Conservation (phyloP, 2,888 invertebrate species). For the Chironomus tentans region DNA sequence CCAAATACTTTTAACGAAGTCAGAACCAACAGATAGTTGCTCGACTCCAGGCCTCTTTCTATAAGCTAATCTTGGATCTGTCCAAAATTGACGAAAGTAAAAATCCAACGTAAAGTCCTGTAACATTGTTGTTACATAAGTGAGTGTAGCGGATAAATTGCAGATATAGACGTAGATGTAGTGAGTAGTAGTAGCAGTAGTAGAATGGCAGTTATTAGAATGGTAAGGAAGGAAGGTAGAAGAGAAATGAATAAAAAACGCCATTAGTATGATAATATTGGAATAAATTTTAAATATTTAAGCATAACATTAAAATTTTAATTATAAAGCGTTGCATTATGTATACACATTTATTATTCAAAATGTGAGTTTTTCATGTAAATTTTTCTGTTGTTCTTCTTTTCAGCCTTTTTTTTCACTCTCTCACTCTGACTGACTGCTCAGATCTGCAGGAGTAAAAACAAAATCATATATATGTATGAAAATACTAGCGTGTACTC, state of each 20-base stretch:
- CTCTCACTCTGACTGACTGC: background rate
- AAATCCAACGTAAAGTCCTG: slow-evolving; percentile 97
- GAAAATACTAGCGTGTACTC: background rate
- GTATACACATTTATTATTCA: slow-evolving; percentile 24
- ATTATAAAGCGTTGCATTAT: slow-evolving; percentile 21
- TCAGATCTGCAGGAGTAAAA: background rate
- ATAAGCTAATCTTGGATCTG: slow-evolving; percentile 90
- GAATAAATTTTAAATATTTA: slow-evolving; percentile 6
- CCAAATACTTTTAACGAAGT: slow-evolving; percentile 98
- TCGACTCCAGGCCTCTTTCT: slow-evolving; percentile 81
- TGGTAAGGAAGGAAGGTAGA: slow-evolving; percentile 12
- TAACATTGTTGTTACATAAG: background rate
- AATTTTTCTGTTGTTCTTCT: background rate
- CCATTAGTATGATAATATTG: slow-evolving; percentile 6
- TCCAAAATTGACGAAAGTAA: slow-evolving; percentile 99
- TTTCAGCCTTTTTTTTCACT: too few species aligned
- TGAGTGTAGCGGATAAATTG: too few species aligned
- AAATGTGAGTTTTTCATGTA: slow-evolving; percentile 19
- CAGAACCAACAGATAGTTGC: slow-evolving; percentile 86
- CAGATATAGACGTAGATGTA: too few species aligned
- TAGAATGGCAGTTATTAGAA: too few species aligned
- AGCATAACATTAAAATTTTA: slow-evolving; percentile 23
- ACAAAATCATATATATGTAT: background rate
- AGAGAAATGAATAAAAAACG: slow-evolving; percentile 13
- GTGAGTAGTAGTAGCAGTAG: background rate